Evolutionary conservation across 1,140 invertebrate genomes (phyloP), one percentile per base, ranked within the genome.

Genomic region (Aplysia californica): DNA sequence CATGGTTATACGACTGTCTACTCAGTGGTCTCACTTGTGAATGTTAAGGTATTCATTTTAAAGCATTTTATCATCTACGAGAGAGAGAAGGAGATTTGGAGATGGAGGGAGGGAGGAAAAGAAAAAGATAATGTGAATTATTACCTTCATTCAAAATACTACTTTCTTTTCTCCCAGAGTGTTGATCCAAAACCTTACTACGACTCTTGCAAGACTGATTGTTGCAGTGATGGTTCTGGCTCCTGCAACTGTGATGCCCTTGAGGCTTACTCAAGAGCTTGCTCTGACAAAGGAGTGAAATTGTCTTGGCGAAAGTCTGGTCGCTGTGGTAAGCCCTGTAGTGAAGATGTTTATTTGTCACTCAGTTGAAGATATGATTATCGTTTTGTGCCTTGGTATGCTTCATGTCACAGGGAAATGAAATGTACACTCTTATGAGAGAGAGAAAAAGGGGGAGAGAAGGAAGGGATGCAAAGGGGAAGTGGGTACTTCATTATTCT

Each of bases 241-340:
- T 61, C 80, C 10, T 96, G 95, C 83, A 93, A 93, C 0, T 97
- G 96, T 83, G 92, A 93, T 61, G 93, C 94, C 1, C 92, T 96
- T 66, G 92, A 93, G 2, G 94, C 95, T 69, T 95, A 95, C 83
- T 93, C 94, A 1, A 92, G 93, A 80, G 94, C 95, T 78, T 97
- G 95, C 84, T 88, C 91, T 15, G 91, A 93, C 44, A 92, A 93
- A 39, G 93, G 93, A 23, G 87, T 94, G 0, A 91, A 78, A 18
- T 86, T 93, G 55, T 90, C 91, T 4, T 97, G 95, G 95, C 92
- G 95, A 65, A 93, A 93, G 82, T 85, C 92, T 29, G 91, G 93
- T 15, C 91, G 92, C 55, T 96, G 95, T 84, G 94, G 95, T 96
- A 92, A 94, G 94, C 93, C 59, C 6, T 69, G 29, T 58, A 58